These are phyloP conservation scores for Ophion slaviceki DNA, from an alignment of 2,888 invertebrate genomes.

Conservation along the genomic window DNA sequence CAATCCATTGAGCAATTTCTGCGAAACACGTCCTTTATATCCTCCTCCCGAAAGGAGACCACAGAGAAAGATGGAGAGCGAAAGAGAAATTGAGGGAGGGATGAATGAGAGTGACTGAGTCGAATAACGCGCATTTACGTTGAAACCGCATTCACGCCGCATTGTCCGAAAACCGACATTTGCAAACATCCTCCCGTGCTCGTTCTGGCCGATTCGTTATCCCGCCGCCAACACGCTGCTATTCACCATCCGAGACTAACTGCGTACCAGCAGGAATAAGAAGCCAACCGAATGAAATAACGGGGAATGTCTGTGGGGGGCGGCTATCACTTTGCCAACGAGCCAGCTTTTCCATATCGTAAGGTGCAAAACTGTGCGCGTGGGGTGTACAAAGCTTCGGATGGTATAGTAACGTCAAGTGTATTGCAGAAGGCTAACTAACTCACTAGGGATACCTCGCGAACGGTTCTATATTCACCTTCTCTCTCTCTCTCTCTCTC, in stretches of 20 bases:
- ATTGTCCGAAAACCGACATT: slow-evolving; percentile 42
- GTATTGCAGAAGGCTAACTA: slow-evolving; percentile 14
- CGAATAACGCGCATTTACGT: slow-evolving; percentile 51
- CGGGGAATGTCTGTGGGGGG: slow-evolving; percentile 38
- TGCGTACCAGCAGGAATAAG: background rate
- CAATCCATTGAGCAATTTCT: slow-evolving; percentile 22
- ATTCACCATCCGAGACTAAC: slow-evolving; percentile 27
- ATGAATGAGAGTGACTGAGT: slow-evolving; percentile 22
- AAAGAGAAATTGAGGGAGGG: background rate
- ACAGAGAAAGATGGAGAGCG: slow-evolving; percentile 9
- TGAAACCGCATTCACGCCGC: slow-evolving; percentile 30
- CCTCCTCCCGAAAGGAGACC: background rate
- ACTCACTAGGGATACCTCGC: slow-evolving; percentile 33
- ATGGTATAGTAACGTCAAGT: slow-evolving; percentile 44
- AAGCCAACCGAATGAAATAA: slow-evolving; percentile 26
- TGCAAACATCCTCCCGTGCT: slow-evolving; percentile 45
- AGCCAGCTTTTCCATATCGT: slow-evolving; percentile 22
- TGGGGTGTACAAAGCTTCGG: slow-evolving; percentile 35
- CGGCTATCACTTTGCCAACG: slow-evolving; percentile 40
- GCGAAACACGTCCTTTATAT: slow-evolving; percentile 4
- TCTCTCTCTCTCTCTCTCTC: slow-evolving; percentile 38
- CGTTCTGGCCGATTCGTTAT: background rate
- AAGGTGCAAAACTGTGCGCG: background rate
- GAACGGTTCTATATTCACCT: slow-evolving; percentile 29
- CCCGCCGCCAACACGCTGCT: slow-evolving; percentile 8